A percentile compares a stretch with the other conserved stretches of the same genome.
phyloP scores from a whole-genome alignment of 2,113 vertebrate species.

The Pionites leucogaster region DNA sequence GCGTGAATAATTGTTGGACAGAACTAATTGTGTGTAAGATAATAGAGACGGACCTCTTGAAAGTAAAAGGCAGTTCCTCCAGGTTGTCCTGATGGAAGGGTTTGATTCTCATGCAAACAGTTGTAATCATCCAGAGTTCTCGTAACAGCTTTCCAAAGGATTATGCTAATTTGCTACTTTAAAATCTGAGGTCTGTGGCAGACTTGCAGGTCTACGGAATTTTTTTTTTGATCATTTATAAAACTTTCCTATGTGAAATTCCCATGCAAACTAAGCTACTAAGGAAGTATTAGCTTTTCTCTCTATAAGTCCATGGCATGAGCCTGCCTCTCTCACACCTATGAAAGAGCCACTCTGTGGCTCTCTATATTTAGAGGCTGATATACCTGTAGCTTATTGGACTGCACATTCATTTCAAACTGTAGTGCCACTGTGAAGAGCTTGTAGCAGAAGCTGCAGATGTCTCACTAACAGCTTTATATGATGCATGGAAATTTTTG shows the following conservation, averaged over 20 bases:
- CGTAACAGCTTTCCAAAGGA: neutral
- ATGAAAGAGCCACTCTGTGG: neutral
- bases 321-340: neutral
- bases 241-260: neutral
- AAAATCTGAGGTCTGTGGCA: neutral
- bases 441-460: neutral
- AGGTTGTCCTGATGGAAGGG: neutral
- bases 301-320: neutral
- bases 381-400: neutral
- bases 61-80: neutral
- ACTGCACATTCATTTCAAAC: neutral
- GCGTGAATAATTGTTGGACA: neutral
- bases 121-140: neutral
- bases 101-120: neutral
- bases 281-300: neutral
- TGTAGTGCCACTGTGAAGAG: neutral
- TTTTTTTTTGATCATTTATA: neutral
- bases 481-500: neutral
- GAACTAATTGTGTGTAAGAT: neutral
- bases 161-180: neutral
- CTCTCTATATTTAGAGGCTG: neutral
- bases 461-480: neutral
- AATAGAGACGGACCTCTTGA: neutral
- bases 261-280: neutral
- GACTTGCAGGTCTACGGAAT: neutral